A percentile compares a stretch with the other conserved stretches of the same genome.
Evolutionary conservation across 2,113 vertebrate species (phyloP).

Genomic region (Cathartes aura): DNA sequence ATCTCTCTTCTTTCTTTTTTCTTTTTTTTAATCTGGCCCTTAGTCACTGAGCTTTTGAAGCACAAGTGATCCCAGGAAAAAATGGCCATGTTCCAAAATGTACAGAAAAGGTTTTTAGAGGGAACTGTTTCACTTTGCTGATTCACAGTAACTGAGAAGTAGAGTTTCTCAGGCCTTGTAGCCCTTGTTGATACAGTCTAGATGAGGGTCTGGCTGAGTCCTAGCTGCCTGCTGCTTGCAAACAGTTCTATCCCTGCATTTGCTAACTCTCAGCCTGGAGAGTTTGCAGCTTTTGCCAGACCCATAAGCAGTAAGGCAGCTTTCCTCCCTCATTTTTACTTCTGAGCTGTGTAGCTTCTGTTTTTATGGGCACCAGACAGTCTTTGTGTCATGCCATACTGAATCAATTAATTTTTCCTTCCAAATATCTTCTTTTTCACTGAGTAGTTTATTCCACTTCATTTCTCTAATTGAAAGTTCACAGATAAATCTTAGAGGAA

Average conservation of each 20-base stretch:
- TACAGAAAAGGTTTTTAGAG: neutral
- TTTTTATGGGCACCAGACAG: neutral
- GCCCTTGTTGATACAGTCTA: neutral
- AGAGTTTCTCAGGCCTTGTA: neutral
- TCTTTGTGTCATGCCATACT: neutral
- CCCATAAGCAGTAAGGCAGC: neutral
- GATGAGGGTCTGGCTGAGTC: neutral
- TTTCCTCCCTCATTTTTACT: neutral
- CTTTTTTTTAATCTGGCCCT: neutral
- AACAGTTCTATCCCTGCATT: neutral
- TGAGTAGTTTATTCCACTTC: slow-evolving; percentile 44
- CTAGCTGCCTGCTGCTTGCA: neutral
- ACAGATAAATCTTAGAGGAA: slow-evolving; percentile 24
- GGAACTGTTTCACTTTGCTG: neutral
- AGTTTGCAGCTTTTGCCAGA: neutral
- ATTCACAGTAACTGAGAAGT: neutral
- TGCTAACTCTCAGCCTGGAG: neutral
- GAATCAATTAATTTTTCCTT: slow-evolving; percentile 50
- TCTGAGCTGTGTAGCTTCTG: neutral
- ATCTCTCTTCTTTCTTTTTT: accelerated
- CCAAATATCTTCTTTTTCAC: slow-evolving; percentile 32
- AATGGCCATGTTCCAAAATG: neutral
- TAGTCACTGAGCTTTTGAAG: neutral
- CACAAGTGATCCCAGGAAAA: neutral
- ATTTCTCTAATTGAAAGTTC: slow-evolving; percentile 36